These are phyloP conservation scores for Porites lutea DNA, from an alignment of 64 coral and sea anemone species.

Conservation along the genomic window DNA sequence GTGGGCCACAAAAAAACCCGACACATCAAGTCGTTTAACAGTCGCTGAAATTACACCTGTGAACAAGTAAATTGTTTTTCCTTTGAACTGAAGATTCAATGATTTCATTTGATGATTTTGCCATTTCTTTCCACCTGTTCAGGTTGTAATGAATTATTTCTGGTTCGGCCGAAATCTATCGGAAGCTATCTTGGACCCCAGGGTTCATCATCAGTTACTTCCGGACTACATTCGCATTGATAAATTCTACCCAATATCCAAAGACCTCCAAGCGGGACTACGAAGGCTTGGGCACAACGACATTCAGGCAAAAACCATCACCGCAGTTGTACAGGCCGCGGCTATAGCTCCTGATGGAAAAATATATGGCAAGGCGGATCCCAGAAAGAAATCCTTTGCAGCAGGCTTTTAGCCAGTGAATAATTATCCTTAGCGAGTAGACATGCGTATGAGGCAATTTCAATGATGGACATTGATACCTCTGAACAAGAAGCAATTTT, in stretches of 20 bases:
- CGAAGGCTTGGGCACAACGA: conserved; percentile 69
- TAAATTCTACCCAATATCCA: conserved; percentile 31
- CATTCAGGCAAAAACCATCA: neutral
- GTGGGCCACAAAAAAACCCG: no score
- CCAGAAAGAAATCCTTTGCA: conserved; percentile 77
- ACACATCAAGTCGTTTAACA: no score
- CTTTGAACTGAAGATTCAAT: no score
- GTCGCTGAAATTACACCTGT: no score
- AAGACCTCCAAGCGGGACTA: conserved; percentile 73
- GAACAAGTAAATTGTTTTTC: no score
- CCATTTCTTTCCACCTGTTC: neutral
- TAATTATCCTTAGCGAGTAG: neutral
- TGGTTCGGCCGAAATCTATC: conserved; percentile 85
- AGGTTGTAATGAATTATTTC: conserved; percentile 88
- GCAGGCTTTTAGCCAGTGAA: conserved; percentile 52
- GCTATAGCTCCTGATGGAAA: conserved; percentile 69
- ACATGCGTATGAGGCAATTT: no score
- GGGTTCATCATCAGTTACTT: conserved; percentile 85
- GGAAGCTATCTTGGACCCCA: conserved; percentile 69
- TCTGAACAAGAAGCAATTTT: no score
- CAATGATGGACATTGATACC: no score
- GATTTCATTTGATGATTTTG: neutral
- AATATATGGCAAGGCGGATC: conserved; percentile 80
- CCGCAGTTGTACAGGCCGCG: conserved; percentile 79
- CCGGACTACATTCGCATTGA: conserved; percentile 76